Percentiles rank a stretch among this genome's conserved stretches.
phyloP scores from a whole-genome alignment of 2,888 invertebrate species.

The Syrista parreyssii region DNA sequence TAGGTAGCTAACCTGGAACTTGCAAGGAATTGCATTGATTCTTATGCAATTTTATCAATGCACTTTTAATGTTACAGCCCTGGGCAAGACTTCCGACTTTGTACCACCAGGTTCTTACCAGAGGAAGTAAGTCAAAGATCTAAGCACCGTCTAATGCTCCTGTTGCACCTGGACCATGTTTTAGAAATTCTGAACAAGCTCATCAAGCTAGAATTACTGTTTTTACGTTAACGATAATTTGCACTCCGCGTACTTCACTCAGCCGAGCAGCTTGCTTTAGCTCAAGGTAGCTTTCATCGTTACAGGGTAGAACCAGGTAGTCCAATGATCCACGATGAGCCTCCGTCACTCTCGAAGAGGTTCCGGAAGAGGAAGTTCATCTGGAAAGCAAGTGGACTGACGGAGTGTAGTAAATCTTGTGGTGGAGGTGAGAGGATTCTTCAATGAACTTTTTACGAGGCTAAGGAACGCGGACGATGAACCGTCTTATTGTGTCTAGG shows the following conservation, averaged over 20 bases:
- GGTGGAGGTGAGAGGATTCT: conserved; percentile 74
- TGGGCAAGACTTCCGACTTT: conserved; percentile 8
- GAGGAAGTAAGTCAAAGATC: background rate
- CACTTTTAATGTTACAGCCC: background rate
- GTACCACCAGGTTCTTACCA: background rate
- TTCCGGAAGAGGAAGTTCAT: conserved; percentile 70
- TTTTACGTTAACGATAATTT: background rate
- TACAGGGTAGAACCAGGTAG: background rate
- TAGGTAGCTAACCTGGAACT: background rate
- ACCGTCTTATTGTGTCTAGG: conserved; percentile 61
- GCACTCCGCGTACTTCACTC: background rate
- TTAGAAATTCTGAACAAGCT: background rate
- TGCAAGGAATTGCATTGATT: background rate
- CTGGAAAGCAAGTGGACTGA: conserved; percentile 85
- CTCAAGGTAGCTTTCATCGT: background rate
- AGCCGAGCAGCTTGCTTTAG: conserved; percentile 12
- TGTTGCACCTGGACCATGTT: background rate
- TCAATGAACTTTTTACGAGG: background rate
- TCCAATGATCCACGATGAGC: conserved; percentile 28
- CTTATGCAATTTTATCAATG: background rate
- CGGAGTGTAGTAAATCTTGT: conserved; percentile 83
- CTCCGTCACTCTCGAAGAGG: conserved; percentile 34
- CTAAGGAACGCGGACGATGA: background rate
- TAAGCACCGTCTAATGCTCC: no score
- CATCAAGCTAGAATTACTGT: background rate